These are phyloP conservation scores for Molanna angustata DNA, from an alignment of 2,888 invertebrate species.

Conservation along the genomic window DNA sequence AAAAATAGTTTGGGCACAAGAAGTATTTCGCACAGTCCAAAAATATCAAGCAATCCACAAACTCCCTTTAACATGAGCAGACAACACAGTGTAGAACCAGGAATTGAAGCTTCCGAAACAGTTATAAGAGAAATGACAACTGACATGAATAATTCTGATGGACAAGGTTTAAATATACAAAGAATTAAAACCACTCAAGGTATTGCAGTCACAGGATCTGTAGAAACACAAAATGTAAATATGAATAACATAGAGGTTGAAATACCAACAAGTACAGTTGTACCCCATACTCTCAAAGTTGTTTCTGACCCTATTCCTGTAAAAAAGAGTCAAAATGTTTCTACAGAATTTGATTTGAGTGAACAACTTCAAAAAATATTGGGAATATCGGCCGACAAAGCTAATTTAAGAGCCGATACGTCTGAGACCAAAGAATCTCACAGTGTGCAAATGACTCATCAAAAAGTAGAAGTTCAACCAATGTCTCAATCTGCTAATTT, in stretches of 20 bases:
- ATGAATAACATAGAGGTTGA: slow-evolving; percentile 19
- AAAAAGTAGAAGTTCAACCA: slow-evolving; percentile 15
- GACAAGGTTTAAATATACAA: slow-evolving; percentile 1
- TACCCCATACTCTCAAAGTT: slow-evolving; percentile 12
- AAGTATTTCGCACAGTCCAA: slow-evolving; percentile 3
- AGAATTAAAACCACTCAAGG: slow-evolving; percentile 8
- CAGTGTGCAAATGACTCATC: slow-evolving; percentile 18
- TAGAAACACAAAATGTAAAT: slow-evolving; percentile 5
- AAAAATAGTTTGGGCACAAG: slow-evolving; percentile 20
- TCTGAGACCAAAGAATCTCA: slow-evolving; percentile 42
- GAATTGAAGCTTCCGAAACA: slow-evolving; percentile 30
- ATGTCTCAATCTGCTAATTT: slow-evolving; percentile 18
- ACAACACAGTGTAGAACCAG: slow-evolving; percentile 31
- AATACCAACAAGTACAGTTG: slow-evolving; percentile 4
- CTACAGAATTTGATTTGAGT: slow-evolving; percentile 52
- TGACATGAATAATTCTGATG: background rate
- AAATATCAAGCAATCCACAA: slow-evolving; percentile 14
- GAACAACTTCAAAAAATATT: slow-evolving; percentile 53
- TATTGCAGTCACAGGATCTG: slow-evolving; percentile 4
- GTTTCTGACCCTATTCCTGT: slow-evolving; percentile 35
- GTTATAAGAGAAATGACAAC: slow-evolving; percentile 30
- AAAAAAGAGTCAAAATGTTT: slow-evolving; percentile 52
- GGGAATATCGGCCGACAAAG: slow-evolving; percentile 52
- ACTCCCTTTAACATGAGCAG: slow-evolving; percentile 23
- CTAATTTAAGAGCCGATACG: slow-evolving; percentile 41